Conservation (phyloP, 2,888 invertebrate genomes). For the Drosophila paucipuncta region DNA sequence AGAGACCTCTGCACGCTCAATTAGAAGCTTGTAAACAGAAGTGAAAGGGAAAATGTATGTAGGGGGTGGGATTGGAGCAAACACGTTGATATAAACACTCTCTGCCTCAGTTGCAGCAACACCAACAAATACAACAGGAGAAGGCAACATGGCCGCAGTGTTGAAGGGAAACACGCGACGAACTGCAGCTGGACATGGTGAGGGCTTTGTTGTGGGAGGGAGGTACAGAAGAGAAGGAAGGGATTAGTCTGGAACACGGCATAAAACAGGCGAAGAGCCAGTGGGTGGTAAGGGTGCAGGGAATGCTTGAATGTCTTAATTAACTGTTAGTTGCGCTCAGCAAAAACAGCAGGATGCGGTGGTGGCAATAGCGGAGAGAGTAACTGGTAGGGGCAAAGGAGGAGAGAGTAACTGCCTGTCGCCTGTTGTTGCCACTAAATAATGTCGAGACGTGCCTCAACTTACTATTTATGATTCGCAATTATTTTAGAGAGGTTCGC, state of each 20-base stretch:
- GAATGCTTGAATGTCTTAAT: slow-evolving; percentile 69
- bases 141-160: slow-evolving; percentile 39
- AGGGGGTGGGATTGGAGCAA: slow-evolving; percentile 8
- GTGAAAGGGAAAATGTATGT: background rate
- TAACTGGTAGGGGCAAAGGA: background rate
- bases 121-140: slow-evolving; percentile 12
- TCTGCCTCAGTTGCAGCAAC: slow-evolving; percentile 33
- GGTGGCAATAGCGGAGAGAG: background rate
- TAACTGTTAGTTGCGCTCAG: slow-evolving; percentile 73
- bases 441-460: slow-evolving; percentile 66
- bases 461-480: slow-evolving; percentile 72
- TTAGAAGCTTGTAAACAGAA: slow-evolving; percentile 71
- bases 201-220: background rate
- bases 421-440: slow-evolving; percentile 64
- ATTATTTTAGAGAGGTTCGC: slow-evolving; percentile 60
- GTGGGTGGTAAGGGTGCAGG: slow-evolving; percentile 12
- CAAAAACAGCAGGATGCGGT: slow-evolving; percentile 28
- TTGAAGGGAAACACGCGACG: slow-evolving; percentile 66
- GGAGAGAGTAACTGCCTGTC: slow-evolving; percentile 29
- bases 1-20: slow-evolving; percentile 76
- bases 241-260: slow-evolving; percentile 27
- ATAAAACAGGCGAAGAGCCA: slow-evolving; percentile 10
- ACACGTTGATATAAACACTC: slow-evolving; percentile 52
- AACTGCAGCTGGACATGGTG: slow-evolving; percentile 36
- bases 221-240: background rate